Percentiles rank a stretch among this genome's conserved stretches.
Conservation (phyloP, 2,797 vertebrate species). For the Enteromius viviparus region DNA sequence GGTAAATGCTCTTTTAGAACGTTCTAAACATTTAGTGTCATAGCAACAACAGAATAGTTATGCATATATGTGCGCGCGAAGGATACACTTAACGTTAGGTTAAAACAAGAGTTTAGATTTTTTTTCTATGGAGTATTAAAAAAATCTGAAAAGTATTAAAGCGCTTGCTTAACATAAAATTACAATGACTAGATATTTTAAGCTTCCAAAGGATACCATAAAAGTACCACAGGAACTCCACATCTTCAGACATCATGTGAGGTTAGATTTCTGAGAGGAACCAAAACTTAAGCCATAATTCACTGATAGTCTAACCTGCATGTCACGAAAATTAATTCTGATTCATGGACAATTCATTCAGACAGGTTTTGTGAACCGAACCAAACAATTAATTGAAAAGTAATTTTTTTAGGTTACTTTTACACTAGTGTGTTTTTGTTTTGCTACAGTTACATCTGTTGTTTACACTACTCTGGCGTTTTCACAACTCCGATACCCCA, state of each 20-base stretch:
- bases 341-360: not conserved
- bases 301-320: not conserved
- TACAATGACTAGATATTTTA: not conserved
- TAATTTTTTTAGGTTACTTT: not conserved
- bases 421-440: not conserved
- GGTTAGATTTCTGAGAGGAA: not conserved
- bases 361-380: not conserved
- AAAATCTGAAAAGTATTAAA: not conserved
- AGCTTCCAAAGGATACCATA: not conserved
- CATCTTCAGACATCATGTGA: not conserved
- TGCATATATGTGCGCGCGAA: not conserved
- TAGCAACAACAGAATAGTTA: not conserved
- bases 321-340: not conserved
- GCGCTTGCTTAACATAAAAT: not conserved
- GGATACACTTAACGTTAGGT: not conserved
- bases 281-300: not conserved
- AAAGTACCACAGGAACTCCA: not conserved
- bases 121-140: not conserved
- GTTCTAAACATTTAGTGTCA: not conserved
- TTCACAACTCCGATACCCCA: not conserved
- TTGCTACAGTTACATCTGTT: not conserved
- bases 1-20: not conserved
- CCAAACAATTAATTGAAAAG: not conserved
- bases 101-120: not conserved
- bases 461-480: not conserved